Conservation (phyloP, 2,113 vertebrate genomes). For the Gymnorhina tibicen region DNA sequence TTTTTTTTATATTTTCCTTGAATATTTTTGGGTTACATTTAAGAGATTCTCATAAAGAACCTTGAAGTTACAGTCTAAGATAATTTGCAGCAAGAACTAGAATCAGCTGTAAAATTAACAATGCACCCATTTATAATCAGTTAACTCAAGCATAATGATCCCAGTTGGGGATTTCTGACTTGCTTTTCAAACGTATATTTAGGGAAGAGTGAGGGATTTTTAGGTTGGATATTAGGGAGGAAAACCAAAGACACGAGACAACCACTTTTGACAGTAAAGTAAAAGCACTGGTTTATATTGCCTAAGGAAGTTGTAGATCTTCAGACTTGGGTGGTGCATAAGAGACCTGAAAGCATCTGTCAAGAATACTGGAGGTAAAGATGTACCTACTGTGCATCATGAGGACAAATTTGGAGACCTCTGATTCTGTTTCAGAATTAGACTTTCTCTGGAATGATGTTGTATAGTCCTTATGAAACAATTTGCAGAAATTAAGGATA, state of each 20-base stretch:
- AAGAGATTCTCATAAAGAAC: background rate
- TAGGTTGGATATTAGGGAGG: background rate
- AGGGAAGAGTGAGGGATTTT: background rate
- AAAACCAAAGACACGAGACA: background rate
- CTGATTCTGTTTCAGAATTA: background rate
- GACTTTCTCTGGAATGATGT: background rate
- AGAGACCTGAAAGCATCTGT: background rate
- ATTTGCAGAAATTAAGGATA: conserved; percentile 29
- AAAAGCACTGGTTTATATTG: background rate
- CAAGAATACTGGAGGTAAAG: background rate
- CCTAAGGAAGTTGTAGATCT: background rate
- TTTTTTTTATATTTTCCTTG: background rate
- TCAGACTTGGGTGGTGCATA: background rate
- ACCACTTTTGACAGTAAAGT: background rate
- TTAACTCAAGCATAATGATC: conserved; percentile 67
- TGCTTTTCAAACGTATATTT: background rate
- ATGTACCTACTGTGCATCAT: background rate
- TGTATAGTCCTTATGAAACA: background rate
- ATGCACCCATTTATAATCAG: conserved; percentile 54
- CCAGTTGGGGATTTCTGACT: background rate
- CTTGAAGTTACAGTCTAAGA: conserved; percentile 53
- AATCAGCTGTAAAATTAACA: conserved; percentile 76
- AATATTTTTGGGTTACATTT: background rate
- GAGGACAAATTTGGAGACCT: background rate
- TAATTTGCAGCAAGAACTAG: conserved; percentile 68